These are phyloP conservation scores for Poecilia velifera DNA, from an alignment of 2,797 vertebrate species.

Conservation along the genomic window DNA sequence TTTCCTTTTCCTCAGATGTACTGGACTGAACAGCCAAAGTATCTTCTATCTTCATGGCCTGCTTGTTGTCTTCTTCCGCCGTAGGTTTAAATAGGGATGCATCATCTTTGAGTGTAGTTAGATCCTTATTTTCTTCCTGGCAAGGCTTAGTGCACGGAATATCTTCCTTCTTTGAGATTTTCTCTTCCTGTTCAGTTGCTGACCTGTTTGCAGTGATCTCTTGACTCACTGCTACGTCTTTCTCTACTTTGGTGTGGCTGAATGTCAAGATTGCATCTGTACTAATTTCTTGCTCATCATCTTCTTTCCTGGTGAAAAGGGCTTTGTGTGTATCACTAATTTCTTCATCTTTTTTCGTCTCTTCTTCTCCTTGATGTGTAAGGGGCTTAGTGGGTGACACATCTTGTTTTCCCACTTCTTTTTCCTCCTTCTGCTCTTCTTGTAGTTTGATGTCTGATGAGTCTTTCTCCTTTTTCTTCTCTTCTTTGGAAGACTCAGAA, in stretches of 20 bases:
- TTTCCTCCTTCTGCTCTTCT: conserved; percentile 42
- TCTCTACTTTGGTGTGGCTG: conserved; percentile 21
- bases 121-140: conserved; percentile 32
- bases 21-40: conserved; percentile 13
- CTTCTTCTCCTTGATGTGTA: conserved; percentile 24
- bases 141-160: conserved; percentile 15
- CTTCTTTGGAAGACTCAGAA: conserved; percentile 20
- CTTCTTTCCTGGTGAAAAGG: conserved; percentile 26
- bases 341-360: conserved; percentile 28
- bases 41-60: conserved; percentile 12
- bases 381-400: conserved; percentile 4
- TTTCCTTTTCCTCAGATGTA: conserved; percentile 30
- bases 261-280: conserved; percentile 35
- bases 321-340: conserved; percentile 22
- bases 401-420: conserved; percentile 45
- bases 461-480: conserved; percentile 41
- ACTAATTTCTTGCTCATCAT: conserved; percentile 34
- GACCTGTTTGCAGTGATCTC: conserved; percentile 21
- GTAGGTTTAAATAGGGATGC: conserved; percentile 14
- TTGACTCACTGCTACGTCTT: conserved; percentile 33
- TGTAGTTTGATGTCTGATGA: conserved; percentile 25
- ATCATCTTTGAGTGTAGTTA: conserved; percentile 29
- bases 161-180: conserved; percentile 39
- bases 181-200: conserved; percentile 34
- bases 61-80: conserved; percentile 15